Evolutionary conservation across 2,113 vertebrate species (phyloP).

Genomic region (Mus pahari): DNA sequence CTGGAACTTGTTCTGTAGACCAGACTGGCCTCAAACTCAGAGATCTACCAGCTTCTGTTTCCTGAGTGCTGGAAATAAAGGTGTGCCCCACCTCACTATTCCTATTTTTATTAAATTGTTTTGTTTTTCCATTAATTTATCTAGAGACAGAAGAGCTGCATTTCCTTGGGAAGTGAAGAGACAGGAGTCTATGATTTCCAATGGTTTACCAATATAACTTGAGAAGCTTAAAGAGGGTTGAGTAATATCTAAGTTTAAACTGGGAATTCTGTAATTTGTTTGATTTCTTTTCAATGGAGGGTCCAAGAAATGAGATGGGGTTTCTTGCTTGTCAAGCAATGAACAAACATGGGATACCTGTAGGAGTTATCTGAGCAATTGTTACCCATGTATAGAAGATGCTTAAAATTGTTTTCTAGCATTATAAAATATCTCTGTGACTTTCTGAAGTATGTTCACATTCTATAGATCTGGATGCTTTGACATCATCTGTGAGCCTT

Average conservation of each 20-base stretch:
- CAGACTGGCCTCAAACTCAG: too few relatives aligned
- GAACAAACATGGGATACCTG: neutral
- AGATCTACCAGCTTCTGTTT: too few relatives aligned
- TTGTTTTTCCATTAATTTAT: conserved; percentile 52
- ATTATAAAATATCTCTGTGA: neutral
- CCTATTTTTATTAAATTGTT: conserved; percentile 29
- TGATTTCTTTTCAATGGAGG: conserved; percentile 43
- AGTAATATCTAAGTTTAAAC: conserved; percentile 64
- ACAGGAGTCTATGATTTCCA: conserved; percentile 50
- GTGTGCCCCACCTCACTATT: neutral
- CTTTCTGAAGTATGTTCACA: neutral
- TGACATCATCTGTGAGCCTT: neutral
- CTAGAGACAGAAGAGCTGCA: conserved; percentile 39
- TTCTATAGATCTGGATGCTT: neutral
- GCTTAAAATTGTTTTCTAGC: conserved; percentile 6
- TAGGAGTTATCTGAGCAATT: neutral
- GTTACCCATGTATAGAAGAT: neutral
- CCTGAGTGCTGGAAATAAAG: too few relatives aligned
- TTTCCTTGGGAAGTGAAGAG: conserved; percentile 54
- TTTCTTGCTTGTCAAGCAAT: conserved; percentile 47
- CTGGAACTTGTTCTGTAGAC: too few relatives aligned
- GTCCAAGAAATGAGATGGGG: neutral
- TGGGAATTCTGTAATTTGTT: conserved; percentile 53
- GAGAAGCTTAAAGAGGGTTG: conserved; percentile 64
- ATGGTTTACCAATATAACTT: conserved; percentile 68